phyloP scores from a whole-genome alignment of 1,140 invertebrate genomes.

The Eriocheir sinensis region DNA sequence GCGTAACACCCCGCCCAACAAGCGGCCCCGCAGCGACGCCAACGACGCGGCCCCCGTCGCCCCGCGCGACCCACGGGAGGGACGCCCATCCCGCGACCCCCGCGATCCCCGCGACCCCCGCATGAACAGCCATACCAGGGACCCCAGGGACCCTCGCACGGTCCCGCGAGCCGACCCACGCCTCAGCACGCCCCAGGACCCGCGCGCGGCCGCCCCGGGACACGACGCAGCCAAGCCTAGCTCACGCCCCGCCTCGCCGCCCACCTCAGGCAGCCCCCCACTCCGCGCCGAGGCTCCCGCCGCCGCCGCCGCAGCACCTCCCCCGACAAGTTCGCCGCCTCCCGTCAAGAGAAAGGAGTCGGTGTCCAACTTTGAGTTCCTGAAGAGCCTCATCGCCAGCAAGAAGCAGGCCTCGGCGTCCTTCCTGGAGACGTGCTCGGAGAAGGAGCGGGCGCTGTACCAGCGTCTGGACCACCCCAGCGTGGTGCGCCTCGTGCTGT shows the following conservation, averaged over 20 bases:
- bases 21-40: neutral
- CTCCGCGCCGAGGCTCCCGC: neutral
- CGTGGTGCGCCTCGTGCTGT: conserved; percentile 62
- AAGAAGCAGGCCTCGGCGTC: neutral
- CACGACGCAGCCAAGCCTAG: neutral
- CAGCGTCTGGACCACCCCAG: conserved; percentile 63
- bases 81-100: neutral
- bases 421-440: conserved; percentile 41
- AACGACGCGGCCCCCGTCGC: neutral
- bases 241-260: neutral
- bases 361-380: conserved; percentile 62
- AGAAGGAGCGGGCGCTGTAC: conserved; percentile 59
- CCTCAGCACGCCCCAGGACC: neutral
- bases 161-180: neutral
- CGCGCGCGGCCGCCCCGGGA: neutral
- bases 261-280: conserved; percentile 41
- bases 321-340: neutral
- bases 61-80: conserved; percentile 36
- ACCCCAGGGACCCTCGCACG: conserved; percentile 54
- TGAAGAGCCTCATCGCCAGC: conserved; percentile 59
- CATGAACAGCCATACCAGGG: neutral
- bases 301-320: neutral
- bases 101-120: neutral
- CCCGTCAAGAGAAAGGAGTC: conserved; percentile 1
- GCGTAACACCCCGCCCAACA: conserved; percentile 56